Evolutionary conservation across 2,797 vertebrate genomes (phyloP).

Genomic region (Thalassophryne amazonica): DNA sequence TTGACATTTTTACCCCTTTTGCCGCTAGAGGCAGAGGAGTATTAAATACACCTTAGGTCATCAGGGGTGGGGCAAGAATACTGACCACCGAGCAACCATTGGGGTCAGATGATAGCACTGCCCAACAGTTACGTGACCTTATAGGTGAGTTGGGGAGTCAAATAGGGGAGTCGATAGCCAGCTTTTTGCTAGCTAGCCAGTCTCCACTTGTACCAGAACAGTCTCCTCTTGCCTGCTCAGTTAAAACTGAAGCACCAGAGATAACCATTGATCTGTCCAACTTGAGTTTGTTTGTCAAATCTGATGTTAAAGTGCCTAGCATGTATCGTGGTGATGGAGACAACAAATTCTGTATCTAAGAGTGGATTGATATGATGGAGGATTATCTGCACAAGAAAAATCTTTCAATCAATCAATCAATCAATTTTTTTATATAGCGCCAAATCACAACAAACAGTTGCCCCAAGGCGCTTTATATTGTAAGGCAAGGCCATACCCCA

Average conservation of each 20-base stretch:
- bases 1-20: too few species aligned
- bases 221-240: background rate
- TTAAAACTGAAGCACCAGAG: background rate
- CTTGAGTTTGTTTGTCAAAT: background rate
- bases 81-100: too few species aligned
- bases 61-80: too few species aligned
- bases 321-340: background rate
- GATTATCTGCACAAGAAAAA: background rate
- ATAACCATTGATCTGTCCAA: background rate
- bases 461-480: background rate
- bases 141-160: background rate
- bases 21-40: too few species aligned
- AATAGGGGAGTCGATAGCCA: background rate
- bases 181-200: background rate
- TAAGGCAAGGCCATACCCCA: conserved; percentile 5
- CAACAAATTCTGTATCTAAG: background rate
- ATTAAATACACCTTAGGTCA: too few species aligned
- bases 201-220: too few species aligned
- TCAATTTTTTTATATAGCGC: too few species aligned
- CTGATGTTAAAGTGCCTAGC: background rate
- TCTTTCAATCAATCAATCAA: background rate
- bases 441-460: too few species aligned
- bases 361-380: conserved; percentile 1
- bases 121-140: background rate
- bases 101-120: too few species aligned